Evolutionary conservation across 1,140 invertebrate genomes (phyloP).

Genomic region (Atta cephalotes): DNA sequence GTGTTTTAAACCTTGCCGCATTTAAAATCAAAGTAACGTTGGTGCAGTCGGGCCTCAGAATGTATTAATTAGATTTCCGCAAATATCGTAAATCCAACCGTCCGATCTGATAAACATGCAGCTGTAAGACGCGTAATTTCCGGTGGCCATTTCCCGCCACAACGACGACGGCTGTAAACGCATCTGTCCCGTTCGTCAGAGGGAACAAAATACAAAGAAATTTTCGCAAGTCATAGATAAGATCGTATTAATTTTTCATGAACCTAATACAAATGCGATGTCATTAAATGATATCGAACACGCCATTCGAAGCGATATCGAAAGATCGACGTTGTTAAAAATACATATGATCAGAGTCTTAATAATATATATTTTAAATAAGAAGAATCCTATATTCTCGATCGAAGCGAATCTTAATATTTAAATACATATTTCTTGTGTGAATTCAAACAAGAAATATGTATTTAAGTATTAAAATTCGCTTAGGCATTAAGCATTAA

Average conservation of each 20-base stretch:
- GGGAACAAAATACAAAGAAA: not conserved
- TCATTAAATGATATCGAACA: not conserved
- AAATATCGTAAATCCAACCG: slow-evolving; percentile 48
- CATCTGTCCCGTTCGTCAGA: not conserved
- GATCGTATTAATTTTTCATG: slow-evolving; percentile 21
- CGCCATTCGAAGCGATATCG: slow-evolving; percentile 25
- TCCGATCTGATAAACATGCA: slow-evolving; percentile 35
- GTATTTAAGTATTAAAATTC: too few species aligned
- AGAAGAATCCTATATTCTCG: too few species aligned
- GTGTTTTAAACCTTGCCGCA: too few species aligned
- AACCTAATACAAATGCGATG: not conserved
- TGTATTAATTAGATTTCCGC: slow-evolving; percentile 48
- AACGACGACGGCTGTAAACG: not conserved
- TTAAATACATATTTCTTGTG: too few species aligned
- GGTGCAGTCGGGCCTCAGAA: not conserved
- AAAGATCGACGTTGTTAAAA: slow-evolving; percentile 11
- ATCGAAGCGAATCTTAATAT: too few species aligned
- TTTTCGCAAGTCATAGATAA: slow-evolving; percentile 2
- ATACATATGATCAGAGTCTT: not conserved
- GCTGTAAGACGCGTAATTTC: slow-evolving; percentile 47
- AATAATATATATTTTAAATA: too few species aligned
- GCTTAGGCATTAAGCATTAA: too few species aligned
- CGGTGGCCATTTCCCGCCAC: slow-evolving; percentile 16
- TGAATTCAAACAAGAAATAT: too few species aligned
- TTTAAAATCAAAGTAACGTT: not conserved